Base-by-base conservation (phyloP, 2,888 invertebrate genomes). In the Lottia gigantea region DNA sequence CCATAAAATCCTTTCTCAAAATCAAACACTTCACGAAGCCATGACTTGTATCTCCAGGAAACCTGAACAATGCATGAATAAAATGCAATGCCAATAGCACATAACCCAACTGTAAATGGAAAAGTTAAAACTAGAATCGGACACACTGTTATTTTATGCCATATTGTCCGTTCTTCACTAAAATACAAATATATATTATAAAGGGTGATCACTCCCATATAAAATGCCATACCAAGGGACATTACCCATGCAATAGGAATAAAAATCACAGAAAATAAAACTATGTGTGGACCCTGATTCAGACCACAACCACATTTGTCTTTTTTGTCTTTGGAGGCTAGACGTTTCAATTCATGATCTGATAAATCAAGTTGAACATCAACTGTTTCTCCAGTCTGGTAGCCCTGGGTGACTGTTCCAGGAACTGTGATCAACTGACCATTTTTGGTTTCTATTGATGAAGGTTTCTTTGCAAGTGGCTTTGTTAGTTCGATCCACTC, bases 1-100 rank as follows among this genome's bases (percentile, higher is more conserved):
- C 94, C 94, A 79, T 93, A 94, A 88, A 94, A 94, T 0, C 94
- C 94, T 87, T 94, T 94, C 81, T 94, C 94, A 83, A 93, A 91
- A 87, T 94, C 94, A 71, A 91, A 91, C 2, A 93, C 91, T 88
- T 93, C 93, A 80, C 92, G 92, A 85, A 91, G 90, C 94, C 94
- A 94, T 77, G 91, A 91, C 46, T 91, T 90, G 72, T 91, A 91
- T 81, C 91, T 92, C 86, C 93, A 92, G 1, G 93, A 93, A 16
- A 94, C 86, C 86, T 94, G 94, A 11, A 91, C 91, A 70, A 92
- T 88, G 0, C 92, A 92, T 63, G 93, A 92, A 87, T 92, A 93
- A 46, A 93, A 66, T 0, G 93, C 93, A 23, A 94, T 85, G 0
- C 92, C 92, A 69, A 93, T 71, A 45, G 93, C 92, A 83, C 92